Conservation (phyloP, 2,888 invertebrate genomes). For the Euclidia mi region DNA sequence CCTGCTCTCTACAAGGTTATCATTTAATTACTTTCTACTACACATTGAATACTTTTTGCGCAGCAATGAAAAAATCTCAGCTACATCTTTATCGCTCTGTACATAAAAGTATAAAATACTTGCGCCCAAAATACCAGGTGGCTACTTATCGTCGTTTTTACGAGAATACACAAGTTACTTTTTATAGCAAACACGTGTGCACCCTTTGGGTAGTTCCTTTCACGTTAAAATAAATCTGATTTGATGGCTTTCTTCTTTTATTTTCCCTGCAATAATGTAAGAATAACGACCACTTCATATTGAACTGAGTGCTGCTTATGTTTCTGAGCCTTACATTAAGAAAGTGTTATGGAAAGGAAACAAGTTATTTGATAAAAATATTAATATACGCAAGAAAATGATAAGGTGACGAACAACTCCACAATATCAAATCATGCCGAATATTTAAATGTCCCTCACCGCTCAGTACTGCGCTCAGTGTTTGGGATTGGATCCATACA, state of each 20-base stretch:
- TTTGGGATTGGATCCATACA: too few relatives aligned
- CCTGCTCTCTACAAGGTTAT: too few relatives aligned
- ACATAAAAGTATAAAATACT: conserved; percentile 4
- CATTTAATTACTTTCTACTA: too few relatives aligned
- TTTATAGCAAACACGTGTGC: conserved; percentile 14
- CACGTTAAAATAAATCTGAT: conserved; percentile 7
- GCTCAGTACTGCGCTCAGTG: too few relatives aligned
- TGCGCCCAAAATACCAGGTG: conserved; percentile 8
- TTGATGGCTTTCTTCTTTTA: not conserved
- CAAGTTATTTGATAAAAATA: too few relatives aligned
- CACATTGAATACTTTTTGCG: too few relatives aligned
- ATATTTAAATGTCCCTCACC: too few relatives aligned
- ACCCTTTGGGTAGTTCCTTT: not conserved
- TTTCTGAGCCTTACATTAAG: too few relatives aligned
- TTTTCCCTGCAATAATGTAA: not conserved
- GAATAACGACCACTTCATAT: not conserved
- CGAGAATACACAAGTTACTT: conserved; percentile 9
- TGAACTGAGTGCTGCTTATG: not conserved
- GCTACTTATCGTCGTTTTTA: conserved; percentile 17
- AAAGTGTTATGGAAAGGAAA: too few relatives aligned
- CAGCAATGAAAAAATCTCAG: not conserved
- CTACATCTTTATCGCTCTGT: not conserved
- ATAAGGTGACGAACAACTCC: too few relatives aligned
- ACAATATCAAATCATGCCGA: too few relatives aligned
- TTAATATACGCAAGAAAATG: too few relatives aligned